Conservation (phyloP, 2,888 invertebrate genomes). For the Brenthis hecate region DNA sequence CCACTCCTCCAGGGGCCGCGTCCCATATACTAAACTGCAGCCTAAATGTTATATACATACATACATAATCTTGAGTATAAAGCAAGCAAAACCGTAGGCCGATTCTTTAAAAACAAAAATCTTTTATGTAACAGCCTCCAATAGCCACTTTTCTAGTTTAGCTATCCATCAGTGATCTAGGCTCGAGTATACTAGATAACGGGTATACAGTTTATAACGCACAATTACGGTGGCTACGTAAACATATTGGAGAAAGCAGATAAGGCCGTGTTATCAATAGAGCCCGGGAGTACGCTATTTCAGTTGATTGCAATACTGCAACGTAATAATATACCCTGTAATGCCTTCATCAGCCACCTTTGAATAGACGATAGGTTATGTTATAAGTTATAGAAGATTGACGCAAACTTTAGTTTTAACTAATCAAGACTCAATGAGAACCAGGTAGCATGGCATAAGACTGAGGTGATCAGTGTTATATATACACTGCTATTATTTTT, state of each 20-base stretch:
- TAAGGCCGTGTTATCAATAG: constrained; percentile 63
- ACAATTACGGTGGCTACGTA: constrained; percentile 35
- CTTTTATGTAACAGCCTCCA: neutral
- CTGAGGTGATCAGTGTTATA: too few species aligned
- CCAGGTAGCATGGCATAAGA: too few species aligned
- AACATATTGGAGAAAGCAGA: constrained; percentile 33
- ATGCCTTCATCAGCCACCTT: constrained; percentile 72
- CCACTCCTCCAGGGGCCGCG: too few species aligned
- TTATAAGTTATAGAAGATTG: constrained; percentile 1
- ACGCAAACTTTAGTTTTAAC: neutral
- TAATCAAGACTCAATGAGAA: neutral
- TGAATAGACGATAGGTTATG: neutral
- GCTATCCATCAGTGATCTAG: constrained; percentile 17
- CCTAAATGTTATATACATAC: too few species aligned
- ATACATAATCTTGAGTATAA: too few species aligned
- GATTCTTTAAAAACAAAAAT: too few species aligned
- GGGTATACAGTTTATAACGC: constrained; percentile 30
- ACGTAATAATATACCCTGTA: constrained; percentile 70
- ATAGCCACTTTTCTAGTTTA: neutral
- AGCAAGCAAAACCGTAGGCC: too few species aligned
- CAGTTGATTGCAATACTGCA: constrained; percentile 64
- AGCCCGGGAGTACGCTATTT: constrained; percentile 57
- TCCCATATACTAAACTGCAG: too few species aligned
- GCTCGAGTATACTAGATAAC: constrained; percentile 13
- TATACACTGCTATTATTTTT: too few species aligned